A percentile compares a stretch with the other conserved stretches of the same genome.
These are phyloP conservation scores for Trissolcus basalis DNA, from an alignment of 1,140 invertebrate genomes.

Conservation along the genomic window DNA sequence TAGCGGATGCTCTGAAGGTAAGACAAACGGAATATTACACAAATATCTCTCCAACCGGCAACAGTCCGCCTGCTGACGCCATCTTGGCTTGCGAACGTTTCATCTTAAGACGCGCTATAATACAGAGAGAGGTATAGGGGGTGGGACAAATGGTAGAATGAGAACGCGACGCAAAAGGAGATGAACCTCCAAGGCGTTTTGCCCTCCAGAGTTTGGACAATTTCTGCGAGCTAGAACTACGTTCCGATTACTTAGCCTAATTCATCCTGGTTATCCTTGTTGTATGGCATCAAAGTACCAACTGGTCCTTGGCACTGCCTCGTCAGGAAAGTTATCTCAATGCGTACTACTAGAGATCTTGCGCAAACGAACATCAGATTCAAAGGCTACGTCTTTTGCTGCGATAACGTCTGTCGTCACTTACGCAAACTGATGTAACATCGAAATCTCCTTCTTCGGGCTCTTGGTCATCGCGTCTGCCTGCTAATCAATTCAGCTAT, in stretches of 20 bases:
- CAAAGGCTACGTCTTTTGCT: slow-evolving; percentile 61
- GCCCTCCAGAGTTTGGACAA: slow-evolving; percentile 69
- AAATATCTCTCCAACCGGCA: slow-evolving; percentile 69
- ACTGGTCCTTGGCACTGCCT: slow-evolving; percentile 58
- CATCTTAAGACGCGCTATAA: slow-evolving; percentile 63
- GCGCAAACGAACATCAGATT: slow-evolving; percentile 57
- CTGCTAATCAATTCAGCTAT: slow-evolving; percentile 27
- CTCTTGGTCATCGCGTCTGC: slow-evolving; percentile 31
- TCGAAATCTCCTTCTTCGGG: slow-evolving; percentile 48
- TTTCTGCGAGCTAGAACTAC: slow-evolving; percentile 64
- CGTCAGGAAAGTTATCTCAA: slow-evolving; percentile 65
- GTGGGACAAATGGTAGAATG: slow-evolving; percentile 50
- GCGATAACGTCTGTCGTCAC: slow-evolving; percentile 55
- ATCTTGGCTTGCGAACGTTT: slow-evolving; percentile 68
- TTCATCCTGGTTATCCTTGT: slow-evolving; percentile 66
- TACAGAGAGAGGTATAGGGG: slow-evolving; percentile 51
- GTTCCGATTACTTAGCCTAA: slow-evolving; percentile 75
- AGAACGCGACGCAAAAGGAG: slow-evolving; percentile 51
- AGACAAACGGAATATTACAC: slow-evolving; percentile 78
- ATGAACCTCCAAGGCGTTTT: slow-evolving; percentile 67
- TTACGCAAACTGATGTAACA: slow-evolving; percentile 48
- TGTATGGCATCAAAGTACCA: slow-evolving; percentile 69
- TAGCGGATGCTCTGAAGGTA: slow-evolving; percentile 75
- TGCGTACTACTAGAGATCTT: slow-evolving; percentile 51
- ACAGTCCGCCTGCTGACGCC: slow-evolving; percentile 58